Evolutionary conservation across 1,140 invertebrate genomes (phyloP).

Genomic region (Cephus cinctus): DNA sequence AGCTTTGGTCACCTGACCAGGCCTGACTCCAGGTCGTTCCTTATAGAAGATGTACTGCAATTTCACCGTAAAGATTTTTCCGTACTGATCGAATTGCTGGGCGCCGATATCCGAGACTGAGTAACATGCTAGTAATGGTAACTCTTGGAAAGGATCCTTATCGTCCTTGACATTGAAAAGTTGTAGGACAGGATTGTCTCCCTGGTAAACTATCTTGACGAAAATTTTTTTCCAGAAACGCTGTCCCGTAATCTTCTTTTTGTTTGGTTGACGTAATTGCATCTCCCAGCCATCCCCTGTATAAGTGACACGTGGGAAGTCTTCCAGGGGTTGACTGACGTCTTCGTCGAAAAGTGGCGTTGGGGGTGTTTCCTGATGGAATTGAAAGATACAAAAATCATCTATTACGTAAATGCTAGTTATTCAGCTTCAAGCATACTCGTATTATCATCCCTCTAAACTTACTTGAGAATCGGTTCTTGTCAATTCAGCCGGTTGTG

Average conservation of each 20-base stretch:
- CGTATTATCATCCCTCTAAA: background rate
- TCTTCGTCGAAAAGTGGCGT: conserved; percentile 95
- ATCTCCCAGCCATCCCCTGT: conserved; percentile 93
- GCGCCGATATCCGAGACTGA: conserved; percentile 90
- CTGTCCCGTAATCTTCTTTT: conserved; percentile 97
- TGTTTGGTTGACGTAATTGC: conserved; percentile 92
- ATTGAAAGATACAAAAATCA: conserved; percentile 11
- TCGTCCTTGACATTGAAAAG: conserved; percentile 82
- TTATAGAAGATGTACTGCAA: conserved; percentile 98
- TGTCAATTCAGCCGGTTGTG: conserved; percentile 34
- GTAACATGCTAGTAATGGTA: conserved; percentile 90
- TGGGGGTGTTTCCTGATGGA: conserved; percentile 73
- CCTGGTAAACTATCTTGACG: conserved; percentile 76
- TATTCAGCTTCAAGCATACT: background rate
- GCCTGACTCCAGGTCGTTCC: conserved; percentile 93
- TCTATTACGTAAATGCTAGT: too few relatives aligned
- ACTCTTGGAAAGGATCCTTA: conserved; percentile 90
- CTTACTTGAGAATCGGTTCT: conserved; percentile 50
- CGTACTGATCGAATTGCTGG: conserved; percentile 97
- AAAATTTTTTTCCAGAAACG: conserved; percentile 98
- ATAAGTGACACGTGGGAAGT: conserved; percentile 82
- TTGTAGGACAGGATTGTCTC: conserved; percentile 82
- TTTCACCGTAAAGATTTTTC: conserved; percentile 99
- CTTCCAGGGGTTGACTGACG: conserved; percentile 87
- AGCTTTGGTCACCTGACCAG: conserved; percentile 93